Conservation (phyloP, 2,797 vertebrate species). For the Percopsis omiscomaycus region DNA sequence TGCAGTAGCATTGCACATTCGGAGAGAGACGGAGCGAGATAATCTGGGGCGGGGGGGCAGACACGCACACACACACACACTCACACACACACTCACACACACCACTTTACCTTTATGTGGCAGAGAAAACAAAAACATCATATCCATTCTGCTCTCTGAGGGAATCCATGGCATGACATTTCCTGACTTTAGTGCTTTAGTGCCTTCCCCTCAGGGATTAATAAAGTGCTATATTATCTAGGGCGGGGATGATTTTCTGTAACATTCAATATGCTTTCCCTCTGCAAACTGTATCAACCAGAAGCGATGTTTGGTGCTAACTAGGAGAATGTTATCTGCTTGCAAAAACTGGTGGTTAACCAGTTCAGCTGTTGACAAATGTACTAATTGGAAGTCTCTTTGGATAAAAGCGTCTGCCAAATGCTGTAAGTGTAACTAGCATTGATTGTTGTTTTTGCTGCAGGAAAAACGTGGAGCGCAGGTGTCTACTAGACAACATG, state of each 20-base stretch:
- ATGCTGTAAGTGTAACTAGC: background rate
- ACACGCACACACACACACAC: background rate
- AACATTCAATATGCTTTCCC: background rate
- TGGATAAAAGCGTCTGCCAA: too few relatives aligned
- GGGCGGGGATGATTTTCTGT: too few relatives aligned
- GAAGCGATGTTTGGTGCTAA: background rate
- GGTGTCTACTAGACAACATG: conserved; percentile 88
- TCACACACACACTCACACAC: too few relatives aligned
- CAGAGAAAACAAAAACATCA: background rate
- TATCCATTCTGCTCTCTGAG: too few relatives aligned
- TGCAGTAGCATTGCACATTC: conserved; percentile 48
- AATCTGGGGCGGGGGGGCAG: background rate
- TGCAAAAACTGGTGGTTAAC: too few relatives aligned
- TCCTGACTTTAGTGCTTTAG: too few relatives aligned
- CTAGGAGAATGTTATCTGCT: too few relatives aligned
- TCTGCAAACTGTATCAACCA: background rate
- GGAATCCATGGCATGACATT: too few relatives aligned
- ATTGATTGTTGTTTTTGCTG: conserved; percentile 4
- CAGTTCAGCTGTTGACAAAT: too few relatives aligned
- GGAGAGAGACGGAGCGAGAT: conserved; percentile 28
- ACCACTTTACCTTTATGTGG: background rate
- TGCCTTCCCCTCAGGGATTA: too few relatives aligned
- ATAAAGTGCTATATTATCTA: too few relatives aligned
- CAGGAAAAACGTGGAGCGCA: conserved; percentile 90
- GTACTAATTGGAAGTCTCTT: too few relatives aligned